Base-by-base conservation (phyloP, 2,888 invertebrate species). In the Sicus ferrugineus region DNA sequence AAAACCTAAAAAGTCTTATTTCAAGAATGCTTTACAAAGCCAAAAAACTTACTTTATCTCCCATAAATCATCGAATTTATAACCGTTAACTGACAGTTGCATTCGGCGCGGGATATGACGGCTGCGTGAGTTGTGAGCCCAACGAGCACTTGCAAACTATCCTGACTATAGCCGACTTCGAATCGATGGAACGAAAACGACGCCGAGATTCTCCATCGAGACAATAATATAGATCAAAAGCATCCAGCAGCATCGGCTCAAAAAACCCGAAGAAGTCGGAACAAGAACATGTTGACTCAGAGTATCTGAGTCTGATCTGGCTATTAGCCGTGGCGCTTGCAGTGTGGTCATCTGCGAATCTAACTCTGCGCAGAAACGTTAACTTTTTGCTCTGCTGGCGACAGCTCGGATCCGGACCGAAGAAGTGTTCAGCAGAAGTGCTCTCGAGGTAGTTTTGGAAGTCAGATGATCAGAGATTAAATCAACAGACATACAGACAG, bases 1-100 rank as follows among this genome's bases (percentile, higher is more conserved):
- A 34, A 34, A 34, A 11, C 38, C 5, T 34, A 9, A 11, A 34
- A 34, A 34, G 38, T 34, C 11, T 9, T 9, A 34, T 34, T 34
- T 34, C 38, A 34, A 34, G 38, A 34, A 9, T 9, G 5, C 38
- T 5, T 34, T 34, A 9, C 5, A 5, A 34, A 34, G 11, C 38
- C 5, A 34, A 34, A 34, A 34, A 34, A 34, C 38, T 11, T 11
- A 34, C 38, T 34, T 34, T 34, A 11, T 34, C 65, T 30, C 23
- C 31, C 81, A 81, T 83, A 84, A 83, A 84, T 84, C 83, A 84
- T 83, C 82, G 80, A 81, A 79, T 79, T 81, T 78, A 73, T 73
- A 74, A 73, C 69, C 73, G 73, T 71, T 71, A 71, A 72, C 62
- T 73, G 75, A 73, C 75, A 73, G 73, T 69, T 68, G 79, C 78